Evolutionary conservation across 1,140 invertebrate species (phyloP), one percentile per base, ranked within the genome.

Genomic region (Reticulitermes speratus): DNA sequence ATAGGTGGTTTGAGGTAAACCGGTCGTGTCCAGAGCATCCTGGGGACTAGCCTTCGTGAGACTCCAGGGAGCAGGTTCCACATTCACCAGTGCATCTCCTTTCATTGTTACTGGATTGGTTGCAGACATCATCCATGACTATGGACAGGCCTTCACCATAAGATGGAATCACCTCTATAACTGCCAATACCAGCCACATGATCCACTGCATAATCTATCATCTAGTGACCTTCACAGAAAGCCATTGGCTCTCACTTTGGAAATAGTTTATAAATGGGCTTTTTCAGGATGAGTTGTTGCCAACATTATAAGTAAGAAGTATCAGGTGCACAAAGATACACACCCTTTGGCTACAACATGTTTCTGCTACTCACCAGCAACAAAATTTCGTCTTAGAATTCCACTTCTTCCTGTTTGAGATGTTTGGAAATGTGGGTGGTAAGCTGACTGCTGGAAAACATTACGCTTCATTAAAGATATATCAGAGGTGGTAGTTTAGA

Each of bases 1-100:
- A 99, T 93, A 95, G 96, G 92, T 99, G 98, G 98, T 99, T 99
- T 93, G 96, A 98, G 93, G 96, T 98, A 89, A 99, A 98, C 94
- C 95, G 97, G 91, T 98, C 97, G 88, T 99, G 97, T 93, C 97
- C 97, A 55, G 97, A 98, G 92, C 98, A 99, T 93, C 98, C 98
- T 88, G 95, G 96, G 88, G 97, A 98, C 93, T 97, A 86, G 81
- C 85, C 65, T 52, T 9, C 1, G 45, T 52, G 52, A 14, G 14
- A 30, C 52, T 52, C 23, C n/a, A 84, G 30, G 83, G 44, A 52
- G 44, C 83, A 59, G 30, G 83, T 11, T 75, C 25, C 65, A 11
- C 7, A 75, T 25, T 25, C 9, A 75, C 65, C 14, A 14, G 7
- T 75, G 65, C 25, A 75, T 25, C 65, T 30, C 65, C 65, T 30